Evolutionary conservation across 2,797 vertebrate species (phyloP), one percentile per base, ranked within the genome.

Genomic region (Pampus argenteus): DNA sequence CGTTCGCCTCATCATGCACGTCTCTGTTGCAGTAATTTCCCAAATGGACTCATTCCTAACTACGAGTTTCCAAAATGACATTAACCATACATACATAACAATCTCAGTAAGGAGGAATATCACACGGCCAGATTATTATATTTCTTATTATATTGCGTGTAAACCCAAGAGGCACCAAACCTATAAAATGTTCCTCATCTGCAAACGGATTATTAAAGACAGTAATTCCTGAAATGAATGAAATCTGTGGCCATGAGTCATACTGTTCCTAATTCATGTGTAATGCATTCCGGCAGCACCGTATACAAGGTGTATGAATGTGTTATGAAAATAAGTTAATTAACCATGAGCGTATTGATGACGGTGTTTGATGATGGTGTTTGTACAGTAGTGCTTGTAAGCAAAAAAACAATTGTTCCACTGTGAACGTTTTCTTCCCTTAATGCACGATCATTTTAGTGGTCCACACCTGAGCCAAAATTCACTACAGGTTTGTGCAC

Each of bases 321-420:
- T 6, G 20, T 23, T 7, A n/a, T n/a, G n/a, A 58, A 68, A 55
- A 72, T 45, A 45, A 68, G 70, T 63, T 34, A 66, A 84, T 82
- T 63, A 84, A 59, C 47, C 10, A 3, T 60, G 76, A 81, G 83
- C 82, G 89, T 88, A 40, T 83, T 80, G 45, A n/a, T n/a, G n/a
- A n/a, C n/a, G n/a, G n/a, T n/a, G 72, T 63, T 44, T 66, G 49
- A 61, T 57, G 31, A 58, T 56, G 54, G 61, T 47, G 34, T 40
- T 36, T 31, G 57, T 29, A 10, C 44, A 54, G 40, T 3, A 47
- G 40, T 3, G 44, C 31, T 20, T 47, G 44, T 71, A 68, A 80
- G 72, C 58, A 68, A 81, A 80, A 77, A 79, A 68, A 66, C 86
- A 88, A 91, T 88, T 85, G 75, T 80, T 73, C 78, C 71, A 74